Evolutionary conservation across 2,888 invertebrate species (phyloP).

Genomic region (Anaspis maculata): DNA sequence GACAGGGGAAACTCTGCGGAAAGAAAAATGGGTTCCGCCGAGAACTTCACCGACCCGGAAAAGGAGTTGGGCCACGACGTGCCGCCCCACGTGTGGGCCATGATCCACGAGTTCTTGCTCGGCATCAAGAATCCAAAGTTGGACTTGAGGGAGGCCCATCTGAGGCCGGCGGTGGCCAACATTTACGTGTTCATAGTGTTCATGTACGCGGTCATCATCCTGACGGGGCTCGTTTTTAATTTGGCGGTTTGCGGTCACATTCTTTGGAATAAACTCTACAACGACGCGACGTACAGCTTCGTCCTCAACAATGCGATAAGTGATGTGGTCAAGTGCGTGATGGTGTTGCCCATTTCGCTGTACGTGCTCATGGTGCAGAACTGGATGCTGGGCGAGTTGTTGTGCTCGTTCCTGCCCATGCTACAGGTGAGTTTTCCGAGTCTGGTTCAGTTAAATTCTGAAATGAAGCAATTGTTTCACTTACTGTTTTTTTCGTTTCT

Average conservation of each 20-base stretch:
- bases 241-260: slow-evolving; percentile 50
- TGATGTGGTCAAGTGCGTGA: slow-evolving; percentile 56
- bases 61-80: slow-evolving; percentile 25
- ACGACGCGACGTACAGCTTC: slow-evolving; percentile 57
- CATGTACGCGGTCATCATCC: slow-evolving; percentile 51
- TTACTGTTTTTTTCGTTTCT: too few relatives aligned
- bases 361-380: slow-evolving; percentile 61
- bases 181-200: slow-evolving; percentile 56
- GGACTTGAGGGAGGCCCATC: slow-evolving; percentile 52
- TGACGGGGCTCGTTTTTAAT: slow-evolving; percentile 52
- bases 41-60: slow-evolving; percentile 1
- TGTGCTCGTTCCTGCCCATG: slow-evolving; percentile 67
- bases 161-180: slow-evolving; percentile 48
- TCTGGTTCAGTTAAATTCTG: too few relatives aligned
- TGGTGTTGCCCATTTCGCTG: slow-evolving; percentile 60
- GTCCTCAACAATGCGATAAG: slow-evolving; percentile 59
- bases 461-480: neutral
- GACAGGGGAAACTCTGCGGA: too few relatives aligned
- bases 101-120: slow-evolving; percentile 30
- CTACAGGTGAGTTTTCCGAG: slow-evolving; percentile 51
- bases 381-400: slow-evolving; percentile 63
- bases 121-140: slow-evolving; percentile 28
- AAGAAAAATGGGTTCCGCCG: too few relatives aligned
- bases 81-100: slow-evolving; percentile 29
- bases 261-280: slow-evolving; percentile 46